Percentiles rank a stretch among this genome's conserved stretches.
Conservation (phyloP, 37 sponge, comb jelly and placozoan genomes). For the Beroe ovata region DNA sequence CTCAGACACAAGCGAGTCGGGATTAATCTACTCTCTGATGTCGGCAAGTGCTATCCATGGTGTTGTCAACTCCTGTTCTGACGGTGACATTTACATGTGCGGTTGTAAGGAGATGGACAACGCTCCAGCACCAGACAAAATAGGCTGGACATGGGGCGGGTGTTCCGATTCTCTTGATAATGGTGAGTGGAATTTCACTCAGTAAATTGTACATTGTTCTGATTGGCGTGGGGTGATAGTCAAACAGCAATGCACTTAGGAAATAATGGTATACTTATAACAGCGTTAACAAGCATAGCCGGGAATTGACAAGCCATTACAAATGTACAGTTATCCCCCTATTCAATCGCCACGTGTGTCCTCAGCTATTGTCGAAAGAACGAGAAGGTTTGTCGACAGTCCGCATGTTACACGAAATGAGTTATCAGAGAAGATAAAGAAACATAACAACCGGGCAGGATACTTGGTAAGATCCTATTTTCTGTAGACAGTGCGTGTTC, state of each 20-base stretch:
- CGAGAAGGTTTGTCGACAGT: slow-evolving; percentile 39
- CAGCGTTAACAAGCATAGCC: too few relatives aligned
- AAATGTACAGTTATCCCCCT: too few relatives aligned
- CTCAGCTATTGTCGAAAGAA: slow-evolving; percentile 70
- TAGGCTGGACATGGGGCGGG: slow-evolving; percentile 73
- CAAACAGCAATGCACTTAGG: too few relatives aligned
- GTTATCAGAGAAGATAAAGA: slow-evolving; percentile 64
- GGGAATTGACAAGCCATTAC: too few relatives aligned
- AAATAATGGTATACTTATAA: too few relatives aligned
- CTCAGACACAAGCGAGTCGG: slow-evolving; percentile 73
- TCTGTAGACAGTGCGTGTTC: too few relatives aligned
- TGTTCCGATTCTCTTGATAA: slow-evolving; percentile 75
- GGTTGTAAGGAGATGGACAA: slow-evolving; percentile 70
- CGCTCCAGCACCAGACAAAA: slow-evolving; percentile 45
- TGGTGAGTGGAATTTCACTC: too few relatives aligned
- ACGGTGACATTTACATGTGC: slow-evolving; percentile 69
- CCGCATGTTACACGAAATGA: not conserved
- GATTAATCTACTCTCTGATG: slow-evolving; percentile 74
- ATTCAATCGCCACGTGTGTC: too few relatives aligned
- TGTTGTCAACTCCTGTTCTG: slow-evolving; percentile 70
- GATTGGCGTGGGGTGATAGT: too few relatives aligned
- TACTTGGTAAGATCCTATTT: slow-evolving; percentile 65
- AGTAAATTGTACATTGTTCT: too few relatives aligned
- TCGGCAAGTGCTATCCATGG: slow-evolving; percentile 71
- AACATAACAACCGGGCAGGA: slow-evolving; percentile 75